A percentile compares a stretch with the other conserved stretches of the same genome.
Evolutionary conservation across 2,113 vertebrate species (phyloP).

Genomic region (Pionites leucogaster): DNA sequence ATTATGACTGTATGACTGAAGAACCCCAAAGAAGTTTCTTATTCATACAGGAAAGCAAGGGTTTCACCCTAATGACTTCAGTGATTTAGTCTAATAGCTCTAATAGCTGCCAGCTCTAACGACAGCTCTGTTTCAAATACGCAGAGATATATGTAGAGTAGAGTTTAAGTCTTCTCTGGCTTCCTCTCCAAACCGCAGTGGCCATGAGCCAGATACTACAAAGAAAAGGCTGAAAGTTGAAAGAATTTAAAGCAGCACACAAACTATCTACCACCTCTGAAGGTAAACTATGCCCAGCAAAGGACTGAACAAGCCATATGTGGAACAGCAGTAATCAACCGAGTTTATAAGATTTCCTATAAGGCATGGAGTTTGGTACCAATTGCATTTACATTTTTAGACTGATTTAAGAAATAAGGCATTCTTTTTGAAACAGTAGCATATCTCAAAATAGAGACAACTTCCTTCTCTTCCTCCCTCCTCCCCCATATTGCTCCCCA

Average conservation of each 20-base stretch:
- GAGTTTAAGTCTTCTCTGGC: neutral
- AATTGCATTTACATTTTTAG: neutral
- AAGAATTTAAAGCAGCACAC: neutral
- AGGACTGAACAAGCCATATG: neutral
- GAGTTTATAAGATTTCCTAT: neutral
- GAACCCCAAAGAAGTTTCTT: neutral
- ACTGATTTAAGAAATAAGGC: neutral
- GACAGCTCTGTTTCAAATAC: neutral
- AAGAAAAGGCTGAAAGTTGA: neutral
- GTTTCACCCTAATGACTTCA: neutral
- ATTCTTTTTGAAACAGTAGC: neutral
- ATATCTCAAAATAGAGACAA: neutral
- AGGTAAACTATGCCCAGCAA: neutral
- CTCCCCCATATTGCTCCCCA: neutral
- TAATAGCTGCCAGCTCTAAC: neutral
- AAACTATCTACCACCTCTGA: neutral
- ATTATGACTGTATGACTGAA: neutral
- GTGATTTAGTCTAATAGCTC: neutral
- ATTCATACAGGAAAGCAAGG: neutral
- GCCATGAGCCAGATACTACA: neutral
- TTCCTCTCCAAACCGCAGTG: neutral
- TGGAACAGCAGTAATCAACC: neutral
- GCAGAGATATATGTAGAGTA: neutral
- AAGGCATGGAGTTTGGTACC: neutral
- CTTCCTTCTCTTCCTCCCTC: neutral